Evolutionary conservation across 2,113 vertebrate species (phyloP).

Genomic region (Petrocephalus microphthalmus): DNA sequence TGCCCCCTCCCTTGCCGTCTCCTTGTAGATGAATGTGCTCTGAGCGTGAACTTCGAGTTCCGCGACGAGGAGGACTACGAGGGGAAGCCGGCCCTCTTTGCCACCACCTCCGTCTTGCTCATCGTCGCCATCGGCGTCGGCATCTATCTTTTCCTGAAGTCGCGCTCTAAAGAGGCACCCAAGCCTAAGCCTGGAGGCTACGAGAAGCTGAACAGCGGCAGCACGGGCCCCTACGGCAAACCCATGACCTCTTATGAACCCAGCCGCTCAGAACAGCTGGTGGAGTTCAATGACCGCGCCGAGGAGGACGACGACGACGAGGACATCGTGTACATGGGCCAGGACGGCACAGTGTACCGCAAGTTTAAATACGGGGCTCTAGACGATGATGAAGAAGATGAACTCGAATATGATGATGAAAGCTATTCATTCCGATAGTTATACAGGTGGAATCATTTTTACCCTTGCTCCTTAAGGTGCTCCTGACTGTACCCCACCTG

Average conservation of each 20-base stretch:
- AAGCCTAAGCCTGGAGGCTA: conserved; percentile 59
- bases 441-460: neutral
- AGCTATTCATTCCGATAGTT: conserved; percentile 72
- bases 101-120: conserved; percentile 57
- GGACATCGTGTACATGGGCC: conserved; percentile 88
- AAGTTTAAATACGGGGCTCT: conserved; percentile 84
- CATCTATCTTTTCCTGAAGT: conserved; percentile 62
- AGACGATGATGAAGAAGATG: conserved; percentile 72
- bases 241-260: conserved; percentile 41
- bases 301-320: conserved; percentile 69
- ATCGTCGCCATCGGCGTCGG: conserved; percentile 55
- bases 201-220: conserved; percentile 62
- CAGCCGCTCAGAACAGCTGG: conserved; percentile 54
- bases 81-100: conserved; percentile 42
- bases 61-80: conserved; percentile 29
- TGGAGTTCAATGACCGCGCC: conserved; percentile 68
- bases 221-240: conserved; percentile 24
- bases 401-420: conserved; percentile 88
- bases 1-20: neutral
- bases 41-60: conserved; percentile 47
- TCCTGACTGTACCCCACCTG: neutral
- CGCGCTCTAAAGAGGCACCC: conserved; percentile 43
- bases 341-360: conserved; percentile 81
- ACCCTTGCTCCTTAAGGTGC: neutral
- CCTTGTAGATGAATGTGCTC: conserved; percentile 69